A percentile compares a stretch with the other conserved stretches of the same genome.
These are phyloP conservation scores for Mythimna albipuncta DNA, from an alignment of 2,888 invertebrate species.

Conservation along the genomic window DNA sequence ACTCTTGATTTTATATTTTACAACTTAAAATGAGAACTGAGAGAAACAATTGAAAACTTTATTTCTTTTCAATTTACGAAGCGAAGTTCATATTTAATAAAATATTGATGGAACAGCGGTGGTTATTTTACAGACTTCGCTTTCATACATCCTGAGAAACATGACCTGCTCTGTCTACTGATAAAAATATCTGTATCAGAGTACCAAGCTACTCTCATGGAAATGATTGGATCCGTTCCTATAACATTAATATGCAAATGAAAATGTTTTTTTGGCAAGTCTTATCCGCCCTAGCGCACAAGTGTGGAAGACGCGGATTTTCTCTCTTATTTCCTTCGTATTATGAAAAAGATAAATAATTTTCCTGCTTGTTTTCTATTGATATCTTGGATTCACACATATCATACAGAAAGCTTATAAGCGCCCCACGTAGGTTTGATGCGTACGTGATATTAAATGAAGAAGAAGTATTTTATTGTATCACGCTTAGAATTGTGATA, in stretches of 20 bases:
- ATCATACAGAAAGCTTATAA: conserved; percentile 30
- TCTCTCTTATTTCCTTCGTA: neutral
- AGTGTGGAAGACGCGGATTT: neutral
- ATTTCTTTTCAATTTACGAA: conserved; percentile 16
- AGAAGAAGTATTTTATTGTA: conserved; percentile 16
- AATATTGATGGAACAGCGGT: conserved; percentile 5
- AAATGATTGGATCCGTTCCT: neutral
- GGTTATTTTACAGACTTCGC: conserved; percentile 3
- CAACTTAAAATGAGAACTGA: conserved; percentile 3
- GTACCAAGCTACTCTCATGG: neutral
- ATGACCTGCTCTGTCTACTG: neutral
- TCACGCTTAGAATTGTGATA: neutral
- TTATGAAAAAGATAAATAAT: conserved; percentile 15
- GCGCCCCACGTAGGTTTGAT: conserved; percentile 27
- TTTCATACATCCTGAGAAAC: neutral
- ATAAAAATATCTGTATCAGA: neutral
- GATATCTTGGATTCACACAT: conserved; percentile 31
- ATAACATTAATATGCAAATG: neutral
- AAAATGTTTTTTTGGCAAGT: neutral
- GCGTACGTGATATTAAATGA: conserved; percentile 42
- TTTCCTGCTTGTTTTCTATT: conserved; percentile 24
- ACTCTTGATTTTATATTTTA: conserved; percentile 58
- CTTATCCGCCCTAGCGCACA: neutral
- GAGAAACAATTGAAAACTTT: conserved; percentile 24
- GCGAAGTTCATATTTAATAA: conserved; percentile 15